Conservation (phyloP, 1,140 invertebrate species). For the Cyclargus thomasi region DNA sequence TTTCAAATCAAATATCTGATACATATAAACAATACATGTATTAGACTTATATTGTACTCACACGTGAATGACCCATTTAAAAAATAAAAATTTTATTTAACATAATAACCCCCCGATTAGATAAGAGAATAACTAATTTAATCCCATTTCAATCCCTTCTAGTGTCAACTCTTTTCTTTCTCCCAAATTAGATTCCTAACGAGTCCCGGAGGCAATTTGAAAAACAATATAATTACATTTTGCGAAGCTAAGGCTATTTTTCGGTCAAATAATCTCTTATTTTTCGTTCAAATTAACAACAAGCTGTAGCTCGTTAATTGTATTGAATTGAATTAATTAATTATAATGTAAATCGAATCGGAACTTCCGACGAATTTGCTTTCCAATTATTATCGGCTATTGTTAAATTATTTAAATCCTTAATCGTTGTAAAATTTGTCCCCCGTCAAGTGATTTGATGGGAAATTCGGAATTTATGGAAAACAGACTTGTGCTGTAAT, state of each 20-base stretch:
- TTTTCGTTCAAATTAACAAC: slow-evolving; percentile 29
- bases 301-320: neutral
- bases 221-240: neutral
- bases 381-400: neutral
- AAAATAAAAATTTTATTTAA: too few species aligned
- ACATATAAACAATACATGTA: too few species aligned
- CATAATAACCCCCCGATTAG: too few species aligned
- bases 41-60: too few species aligned
- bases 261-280: neutral
- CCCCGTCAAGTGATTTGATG: neutral
- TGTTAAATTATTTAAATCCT: slow-evolving; percentile 5
- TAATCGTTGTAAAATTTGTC: neutral
- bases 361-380: neutral
- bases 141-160: too few species aligned
- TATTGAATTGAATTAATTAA: neutral
- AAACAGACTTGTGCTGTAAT: neutral
- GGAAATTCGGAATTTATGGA: too few species aligned
- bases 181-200: too few species aligned
- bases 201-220: too few species aligned
- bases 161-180: too few species aligned
- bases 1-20: too few species aligned
- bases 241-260: neutral
- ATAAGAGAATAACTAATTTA: too few species aligned
- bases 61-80: too few species aligned
- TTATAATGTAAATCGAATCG: slow-evolving; percentile 1